phyloP scores from a whole-genome alignment of 2,113 vertebrate genomes.

The Alethe diademata region DNA sequence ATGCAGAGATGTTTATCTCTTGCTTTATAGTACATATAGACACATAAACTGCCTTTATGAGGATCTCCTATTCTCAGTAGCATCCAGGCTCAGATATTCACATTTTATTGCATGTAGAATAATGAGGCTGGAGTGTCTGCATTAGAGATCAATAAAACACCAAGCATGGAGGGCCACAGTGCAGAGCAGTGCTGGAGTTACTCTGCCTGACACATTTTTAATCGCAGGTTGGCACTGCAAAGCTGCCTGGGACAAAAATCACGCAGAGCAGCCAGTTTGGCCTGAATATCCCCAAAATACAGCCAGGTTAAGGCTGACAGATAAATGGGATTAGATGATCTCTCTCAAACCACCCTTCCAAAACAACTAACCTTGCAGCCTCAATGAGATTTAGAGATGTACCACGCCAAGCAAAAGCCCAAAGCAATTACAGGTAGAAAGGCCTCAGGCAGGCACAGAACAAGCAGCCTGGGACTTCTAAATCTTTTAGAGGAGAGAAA shows the following conservation, averaged over 20 bases:
- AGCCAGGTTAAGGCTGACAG: neutral
- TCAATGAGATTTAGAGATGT: slow-evolving; percentile 46
- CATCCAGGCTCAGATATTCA: slow-evolving; percentile 5
- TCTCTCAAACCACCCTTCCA: slow-evolving; percentile 10
- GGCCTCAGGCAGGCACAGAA: slow-evolving; percentile 47
- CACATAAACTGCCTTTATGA: slow-evolving; percentile 41
- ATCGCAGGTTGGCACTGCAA: neutral
- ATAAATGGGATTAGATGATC: slow-evolving; percentile 19
- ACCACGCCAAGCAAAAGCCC: slow-evolving; percentile 32
- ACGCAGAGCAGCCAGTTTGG: neutral
- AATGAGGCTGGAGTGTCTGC: slow-evolving; percentile 21
- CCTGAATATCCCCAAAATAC: neutral
- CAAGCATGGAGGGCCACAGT: neutral
- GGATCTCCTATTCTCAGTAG: neutral
- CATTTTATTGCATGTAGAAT: slow-evolving; percentile 4
- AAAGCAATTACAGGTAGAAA: slow-evolving; percentile 70
- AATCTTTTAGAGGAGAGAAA: slow-evolving; percentile 51
- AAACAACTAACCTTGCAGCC: slow-evolving; percentile 24
- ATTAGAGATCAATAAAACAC: slow-evolving; percentile 52
- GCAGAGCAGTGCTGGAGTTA: neutral
- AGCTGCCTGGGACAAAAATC: neutral
- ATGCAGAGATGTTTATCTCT: slow-evolving; percentile 41
- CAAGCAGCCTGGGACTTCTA: slow-evolving; percentile 54
- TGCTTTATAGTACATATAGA: slow-evolving; percentile 27
- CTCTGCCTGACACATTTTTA: neutral